Evolutionary conservation across 2,113 vertebrate species (phyloP), one percentile per base, ranked within the genome.

Genomic region (Cervus canadensis): DNA sequence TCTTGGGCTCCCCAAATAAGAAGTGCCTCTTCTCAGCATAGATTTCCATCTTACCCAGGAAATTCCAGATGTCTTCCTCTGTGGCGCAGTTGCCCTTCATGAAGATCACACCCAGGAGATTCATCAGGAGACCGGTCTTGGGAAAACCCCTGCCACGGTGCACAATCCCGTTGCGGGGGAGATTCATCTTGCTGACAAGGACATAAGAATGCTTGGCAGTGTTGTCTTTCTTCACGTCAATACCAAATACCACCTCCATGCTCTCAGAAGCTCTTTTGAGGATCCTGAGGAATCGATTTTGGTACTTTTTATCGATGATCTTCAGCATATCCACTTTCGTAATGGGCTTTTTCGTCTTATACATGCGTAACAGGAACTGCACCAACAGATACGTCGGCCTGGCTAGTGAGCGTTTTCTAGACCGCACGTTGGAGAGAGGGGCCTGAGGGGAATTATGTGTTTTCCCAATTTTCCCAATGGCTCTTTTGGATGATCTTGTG

Each of bases 101-200:
- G 33, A 94, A 95, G 60, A 98, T 98, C 78, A 97, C 21, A 3
- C 64, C 71, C 15, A 98, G 91, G 1, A 97, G 8, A 71, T 64
- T 64, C 90, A 97, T 95, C 17, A 97, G 78, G 36, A 98, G 88
- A 13, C 96, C 84, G 3, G 48, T 96, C 21, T 97, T 82, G 14
- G 97, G 94, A 54, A 92, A 87, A 2, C 62, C 62, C 16, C 5
- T 94, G 21, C 48, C 54, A 50, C 0, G 4, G 28, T 2, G 64
- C 59, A 97, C 3, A 1, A 0, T 7, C 3, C 79, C 89, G 21
- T 91, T 93, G 87, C 95, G 54, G 12, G 94, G 94, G n/a, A 97
- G 89, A 50, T 89, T 16, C 87, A 97, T 93, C 87, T 97, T 98
- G 84, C 60, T 96, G n/a, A 95, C 96, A 19, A 97, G 33, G 56